phyloP scores from a whole-genome alignment of 2,797 vertebrate genomes.

The Tamandua tetradactyla region DNA sequence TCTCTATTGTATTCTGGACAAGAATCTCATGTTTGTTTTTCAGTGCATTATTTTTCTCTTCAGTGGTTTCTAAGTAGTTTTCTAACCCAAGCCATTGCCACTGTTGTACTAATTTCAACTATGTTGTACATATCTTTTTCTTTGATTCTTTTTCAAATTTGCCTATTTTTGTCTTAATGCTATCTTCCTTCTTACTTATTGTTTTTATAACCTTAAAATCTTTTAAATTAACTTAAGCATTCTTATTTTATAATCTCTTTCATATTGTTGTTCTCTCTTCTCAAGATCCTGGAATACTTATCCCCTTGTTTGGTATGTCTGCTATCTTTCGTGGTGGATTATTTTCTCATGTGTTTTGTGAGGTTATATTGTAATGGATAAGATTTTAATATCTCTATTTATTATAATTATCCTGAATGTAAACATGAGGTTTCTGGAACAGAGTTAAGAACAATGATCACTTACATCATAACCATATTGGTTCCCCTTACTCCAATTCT shows the following conservation, averaged over 20 bases:
- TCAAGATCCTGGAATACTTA: not conserved
- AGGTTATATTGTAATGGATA: slow-evolving; percentile 11
- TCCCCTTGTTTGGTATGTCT: not conserved
- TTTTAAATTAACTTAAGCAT: not conserved
- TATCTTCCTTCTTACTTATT: not conserved
- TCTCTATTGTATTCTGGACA: not conserved
- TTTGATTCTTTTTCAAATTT: not conserved
- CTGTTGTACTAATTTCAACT: not conserved
- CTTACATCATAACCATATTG: not conserved
- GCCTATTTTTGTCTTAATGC: not conserved
- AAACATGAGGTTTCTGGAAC: not conserved
- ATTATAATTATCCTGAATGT: not conserved
- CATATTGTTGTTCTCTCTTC: not conserved
- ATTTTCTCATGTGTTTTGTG: not conserved
- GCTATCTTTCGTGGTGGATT: not conserved
- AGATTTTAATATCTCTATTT: not conserved
- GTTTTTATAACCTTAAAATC: not conserved
- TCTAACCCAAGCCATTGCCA: not conserved
- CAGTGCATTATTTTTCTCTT: not conserved
- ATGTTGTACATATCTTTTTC: not conserved
- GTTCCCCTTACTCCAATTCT: not conserved
- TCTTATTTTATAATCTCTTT: not conserved
- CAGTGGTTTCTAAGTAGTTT: not conserved
- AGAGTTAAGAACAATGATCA: not conserved
- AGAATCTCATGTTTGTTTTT: not conserved